A percentile compares a stretch with the other conserved stretches of the same genome.
phyloP scores from a whole-genome alignment of 2,797 vertebrate genomes.

The Chaenodraco wilsoni region DNA sequence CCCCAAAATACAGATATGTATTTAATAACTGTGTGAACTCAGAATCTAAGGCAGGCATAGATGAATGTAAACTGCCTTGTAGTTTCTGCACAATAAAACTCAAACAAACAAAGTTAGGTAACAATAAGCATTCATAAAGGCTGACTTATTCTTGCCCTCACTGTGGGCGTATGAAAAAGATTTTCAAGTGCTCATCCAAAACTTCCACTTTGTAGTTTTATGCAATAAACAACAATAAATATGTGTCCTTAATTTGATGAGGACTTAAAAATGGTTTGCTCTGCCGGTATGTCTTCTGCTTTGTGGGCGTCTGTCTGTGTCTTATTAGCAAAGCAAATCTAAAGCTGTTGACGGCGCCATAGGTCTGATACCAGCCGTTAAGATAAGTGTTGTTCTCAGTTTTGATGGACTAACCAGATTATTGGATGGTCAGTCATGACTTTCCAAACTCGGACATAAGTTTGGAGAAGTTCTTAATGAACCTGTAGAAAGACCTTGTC shows the following conservation, averaged over 20 bases:
- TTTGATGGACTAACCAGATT: constrained; percentile 29
- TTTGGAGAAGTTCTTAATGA: constrained; percentile 20
- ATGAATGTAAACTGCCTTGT: not conserved
- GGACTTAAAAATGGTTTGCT: constrained; percentile 7
- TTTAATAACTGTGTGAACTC: too few relatives aligned
- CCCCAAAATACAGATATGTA: too few relatives aligned
- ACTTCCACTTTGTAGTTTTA: constrained; percentile 20
- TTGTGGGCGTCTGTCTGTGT: not conserved
- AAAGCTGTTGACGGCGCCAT: constrained; percentile 19
- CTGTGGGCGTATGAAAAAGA: not conserved
- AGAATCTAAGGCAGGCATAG: not conserved
- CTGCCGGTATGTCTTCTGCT: constrained; percentile 5
- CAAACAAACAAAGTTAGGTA: not conserved
- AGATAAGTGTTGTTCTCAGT: constrained; percentile 26
- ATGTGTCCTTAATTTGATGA: constrained; percentile 4
- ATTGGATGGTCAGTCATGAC: constrained; percentile 10
- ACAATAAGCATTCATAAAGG: constrained; percentile 5
- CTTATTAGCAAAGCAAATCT: constrained; percentile 36
- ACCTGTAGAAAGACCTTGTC: constrained; percentile 11
- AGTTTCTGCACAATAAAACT: not conserved
- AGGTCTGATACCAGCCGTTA: constrained; percentile 40
- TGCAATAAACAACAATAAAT: constrained; percentile 7
- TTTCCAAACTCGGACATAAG: constrained; percentile 20
- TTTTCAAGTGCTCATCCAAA: constrained; percentile 9
- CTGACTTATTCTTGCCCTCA: not conserved